A percentile compares a stretch with the other conserved stretches of the same genome.
Evolutionary conservation across 2,888 invertebrate species (phyloP).

Genomic region (Pyralis farinalis): DNA sequence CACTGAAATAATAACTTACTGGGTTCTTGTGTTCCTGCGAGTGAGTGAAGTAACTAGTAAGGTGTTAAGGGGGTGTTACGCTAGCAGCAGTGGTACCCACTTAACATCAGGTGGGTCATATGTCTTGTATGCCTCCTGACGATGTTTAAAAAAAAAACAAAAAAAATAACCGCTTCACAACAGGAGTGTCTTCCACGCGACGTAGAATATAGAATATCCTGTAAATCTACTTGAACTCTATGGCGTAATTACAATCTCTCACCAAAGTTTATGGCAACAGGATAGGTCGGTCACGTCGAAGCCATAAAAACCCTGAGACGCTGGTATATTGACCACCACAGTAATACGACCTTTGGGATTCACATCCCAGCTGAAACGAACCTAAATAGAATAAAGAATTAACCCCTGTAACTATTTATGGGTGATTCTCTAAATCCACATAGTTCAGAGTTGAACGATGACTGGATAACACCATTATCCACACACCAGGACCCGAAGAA

Average conservation of each 20-base stretch:
- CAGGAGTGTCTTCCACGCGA: no score
- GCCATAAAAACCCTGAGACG: not conserved
- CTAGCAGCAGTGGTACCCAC: no score
- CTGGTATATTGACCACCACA: not conserved
- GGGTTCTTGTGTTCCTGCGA: no score
- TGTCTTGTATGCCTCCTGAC: no score
- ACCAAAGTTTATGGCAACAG: not conserved
- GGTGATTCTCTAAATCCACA: slow-evolving; percentile 38
- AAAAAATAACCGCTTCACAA: no score
- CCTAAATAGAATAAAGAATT: slow-evolving; percentile 11
- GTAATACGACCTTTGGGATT: not conserved
- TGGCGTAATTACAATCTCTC: not conserved
- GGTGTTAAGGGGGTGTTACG: no score
- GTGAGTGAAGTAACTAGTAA: no score
- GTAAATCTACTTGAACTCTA: no score
- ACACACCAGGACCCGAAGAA: slow-evolving; percentile 53
- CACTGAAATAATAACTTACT: no score
- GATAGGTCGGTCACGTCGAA: not conserved
- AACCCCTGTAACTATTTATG: slow-evolving; percentile 18
- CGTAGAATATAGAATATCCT: no score
- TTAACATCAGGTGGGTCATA: no score
- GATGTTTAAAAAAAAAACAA: no score
- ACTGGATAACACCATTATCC: slow-evolving; percentile 52
- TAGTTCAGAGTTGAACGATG: slow-evolving; percentile 50
- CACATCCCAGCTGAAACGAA: not conserved